Conservation (phyloP, 1,140 invertebrate genomes). For the Hetaerina americana region DNA sequence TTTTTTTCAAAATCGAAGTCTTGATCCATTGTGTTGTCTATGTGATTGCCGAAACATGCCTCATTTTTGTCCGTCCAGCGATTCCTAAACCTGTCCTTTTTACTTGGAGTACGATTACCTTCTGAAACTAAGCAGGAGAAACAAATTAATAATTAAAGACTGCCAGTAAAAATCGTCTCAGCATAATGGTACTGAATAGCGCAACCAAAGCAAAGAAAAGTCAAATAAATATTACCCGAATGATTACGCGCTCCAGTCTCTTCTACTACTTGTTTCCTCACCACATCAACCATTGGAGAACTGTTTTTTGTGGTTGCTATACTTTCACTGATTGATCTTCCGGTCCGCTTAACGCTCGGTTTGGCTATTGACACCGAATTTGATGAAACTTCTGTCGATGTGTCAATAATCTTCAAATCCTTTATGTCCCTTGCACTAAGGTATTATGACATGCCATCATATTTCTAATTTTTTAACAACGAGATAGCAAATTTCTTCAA, state of each 20-base stretch:
- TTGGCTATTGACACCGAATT: conserved; percentile 39
- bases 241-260: background rate
- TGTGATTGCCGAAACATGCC: conserved; percentile 44
- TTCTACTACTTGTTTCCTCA: background rate
- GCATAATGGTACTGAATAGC: no score
- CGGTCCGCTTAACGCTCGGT: conserved; percentile 38
- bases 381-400: conserved; percentile 28
- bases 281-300: background rate
- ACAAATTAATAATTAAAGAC: no score
- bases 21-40: conserved; percentile 41
- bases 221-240: background rate
- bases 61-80: conserved; percentile 35
- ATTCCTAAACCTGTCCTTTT: conserved; percentile 30
- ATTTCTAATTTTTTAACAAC: conserved; percentile 2
- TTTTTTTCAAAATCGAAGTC: conserved; percentile 93
- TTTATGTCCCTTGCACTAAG: conserved; percentile 43
- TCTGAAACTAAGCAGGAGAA: conserved; percentile 19
- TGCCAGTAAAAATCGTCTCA: no score
- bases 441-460: conserved; percentile 4
- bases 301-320: conserved; percentile 21
- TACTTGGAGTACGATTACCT: conserved; percentile 26
- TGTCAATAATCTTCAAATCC: conserved; percentile 44
- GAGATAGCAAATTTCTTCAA: conserved; percentile 1
- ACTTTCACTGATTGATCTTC: conserved; percentile 35
- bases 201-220: no score